Evolutionary conservation across 1,140 invertebrate species (phyloP).

Genomic region (Solenopsis invicta): DNA sequence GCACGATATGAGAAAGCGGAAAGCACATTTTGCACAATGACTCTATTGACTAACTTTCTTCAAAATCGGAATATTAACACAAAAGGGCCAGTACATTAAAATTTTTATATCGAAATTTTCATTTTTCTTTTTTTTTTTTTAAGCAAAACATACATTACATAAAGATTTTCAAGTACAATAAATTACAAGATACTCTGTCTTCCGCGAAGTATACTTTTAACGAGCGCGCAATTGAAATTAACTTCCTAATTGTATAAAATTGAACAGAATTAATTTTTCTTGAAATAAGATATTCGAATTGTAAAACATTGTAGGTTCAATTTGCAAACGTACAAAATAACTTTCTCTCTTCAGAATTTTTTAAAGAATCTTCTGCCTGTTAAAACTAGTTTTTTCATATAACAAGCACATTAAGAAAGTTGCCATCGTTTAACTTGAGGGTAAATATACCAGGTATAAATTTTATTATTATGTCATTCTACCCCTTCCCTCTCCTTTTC

Average conservation of each 20-base stretch:
- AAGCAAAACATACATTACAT: neutral
- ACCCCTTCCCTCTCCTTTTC: neutral
- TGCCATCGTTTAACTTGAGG: neutral
- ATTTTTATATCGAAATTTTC: neutral
- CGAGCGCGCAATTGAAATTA: neutral
- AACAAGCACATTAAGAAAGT: neutral
- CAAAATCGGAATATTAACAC: neutral
- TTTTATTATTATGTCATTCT: neutral
- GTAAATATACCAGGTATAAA: neutral
- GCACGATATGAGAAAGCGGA: neutral
- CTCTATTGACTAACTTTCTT: neutral
- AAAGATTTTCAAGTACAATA: neutral
- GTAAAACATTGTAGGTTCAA: neutral
- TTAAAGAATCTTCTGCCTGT: neutral
- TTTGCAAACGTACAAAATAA: neutral
- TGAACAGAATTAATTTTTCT: neutral
- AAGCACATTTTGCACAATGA: neutral
- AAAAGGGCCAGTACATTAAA: neutral
- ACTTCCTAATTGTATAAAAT: neutral
- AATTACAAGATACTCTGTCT: neutral
- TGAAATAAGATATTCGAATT: neutral
- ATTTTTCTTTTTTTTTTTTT: slow-evolving; percentile 7
- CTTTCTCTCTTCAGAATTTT: neutral
- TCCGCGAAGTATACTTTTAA: neutral
- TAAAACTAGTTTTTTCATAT: neutral